These are phyloP conservation scores for Holcopasites calliopsidis DNA, from an alignment of 1,140 invertebrate genomes.

Conservation along the genomic window DNA sequence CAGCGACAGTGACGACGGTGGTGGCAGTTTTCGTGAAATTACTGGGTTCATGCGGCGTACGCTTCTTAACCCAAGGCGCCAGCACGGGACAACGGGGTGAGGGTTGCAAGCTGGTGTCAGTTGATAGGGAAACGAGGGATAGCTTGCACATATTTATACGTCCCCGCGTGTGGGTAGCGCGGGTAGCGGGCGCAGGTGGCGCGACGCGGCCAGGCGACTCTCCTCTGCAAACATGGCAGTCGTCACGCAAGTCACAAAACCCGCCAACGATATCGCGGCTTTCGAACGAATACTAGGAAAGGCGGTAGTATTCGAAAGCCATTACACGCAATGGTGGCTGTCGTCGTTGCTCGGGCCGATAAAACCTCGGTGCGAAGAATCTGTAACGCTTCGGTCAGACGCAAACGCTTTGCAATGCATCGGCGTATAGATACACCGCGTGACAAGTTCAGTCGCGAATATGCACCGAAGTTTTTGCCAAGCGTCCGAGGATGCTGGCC, in stretches of 20 bases:
- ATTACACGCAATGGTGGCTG: slow-evolving; percentile 3
- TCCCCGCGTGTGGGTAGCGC: background rate
- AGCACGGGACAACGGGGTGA: slow-evolving; percentile 2
- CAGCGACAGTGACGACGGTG: slow-evolving; percentile 48
- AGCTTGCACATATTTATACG: background rate
- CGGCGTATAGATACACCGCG: too few species aligned
- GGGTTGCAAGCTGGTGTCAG: background rate
- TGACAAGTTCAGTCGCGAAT: background rate
- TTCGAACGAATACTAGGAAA: slow-evolving; percentile 56
- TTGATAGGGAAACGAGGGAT: background rate
- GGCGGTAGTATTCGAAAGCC: slow-evolving; percentile 40
- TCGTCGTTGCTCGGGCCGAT: slow-evolving; percentile 16
- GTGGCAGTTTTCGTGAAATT: slow-evolving; percentile 63
- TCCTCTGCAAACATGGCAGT: slow-evolving; percentile 74
- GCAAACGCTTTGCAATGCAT: too few species aligned
- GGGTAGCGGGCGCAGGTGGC: slow-evolving; percentile 46
- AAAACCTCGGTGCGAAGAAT: background rate
- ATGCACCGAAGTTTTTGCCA: background rate
- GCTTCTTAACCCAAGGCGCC: slow-evolving; percentile 47
- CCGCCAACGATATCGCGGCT: slow-evolving; percentile 70
- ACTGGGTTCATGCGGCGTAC: slow-evolving; percentile 46
- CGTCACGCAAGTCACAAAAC: slow-evolving; percentile 75
- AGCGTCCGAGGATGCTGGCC: background rate
- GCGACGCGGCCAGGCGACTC: slow-evolving; percentile 52
- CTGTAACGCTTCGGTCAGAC: too few species aligned